Evolutionary conservation across 2,113 vertebrate genomes (phyloP).

Genomic region (Halcyon malimbica): DNA sequence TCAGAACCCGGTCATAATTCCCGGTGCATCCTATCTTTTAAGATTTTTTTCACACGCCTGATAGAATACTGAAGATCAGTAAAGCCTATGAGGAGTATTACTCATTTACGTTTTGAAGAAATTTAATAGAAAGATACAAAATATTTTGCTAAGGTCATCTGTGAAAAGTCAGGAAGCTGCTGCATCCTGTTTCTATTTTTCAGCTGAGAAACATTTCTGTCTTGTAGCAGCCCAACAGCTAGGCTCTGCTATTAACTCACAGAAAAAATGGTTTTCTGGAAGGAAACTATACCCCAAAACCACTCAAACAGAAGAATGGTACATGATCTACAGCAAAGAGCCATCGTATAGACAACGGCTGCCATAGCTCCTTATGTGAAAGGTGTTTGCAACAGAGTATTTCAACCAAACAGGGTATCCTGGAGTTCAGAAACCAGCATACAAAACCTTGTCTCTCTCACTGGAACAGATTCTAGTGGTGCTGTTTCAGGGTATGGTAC

Average conservation of each 20-base stretch:
- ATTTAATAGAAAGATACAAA: not conserved
- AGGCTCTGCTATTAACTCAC: not conserved
- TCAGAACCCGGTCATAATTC: not conserved
- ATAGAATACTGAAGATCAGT: not conserved
- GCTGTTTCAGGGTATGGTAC: not conserved
- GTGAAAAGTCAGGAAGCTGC: not conserved
- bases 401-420: not conserved
- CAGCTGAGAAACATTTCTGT: not conserved
- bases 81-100: not conserved
- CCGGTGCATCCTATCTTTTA: not conserved
- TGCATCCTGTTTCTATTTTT: not conserved
- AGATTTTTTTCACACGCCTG: not conserved
- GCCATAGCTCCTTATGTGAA: not conserved
- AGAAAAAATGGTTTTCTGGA: not conserved
- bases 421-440: not conserved
- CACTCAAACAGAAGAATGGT: not conserved
- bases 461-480: not conserved
- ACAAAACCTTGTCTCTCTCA: rapidly evolving
- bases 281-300: not conserved
- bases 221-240: not conserved
- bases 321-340: not conserved
- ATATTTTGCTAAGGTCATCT: not conserved
- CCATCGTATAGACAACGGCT: not conserved
- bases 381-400: not conserved
- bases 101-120: not conserved